phyloP scores from a whole-genome alignment of 2,888 invertebrate genomes.

The Cantharis rustica region DNA sequence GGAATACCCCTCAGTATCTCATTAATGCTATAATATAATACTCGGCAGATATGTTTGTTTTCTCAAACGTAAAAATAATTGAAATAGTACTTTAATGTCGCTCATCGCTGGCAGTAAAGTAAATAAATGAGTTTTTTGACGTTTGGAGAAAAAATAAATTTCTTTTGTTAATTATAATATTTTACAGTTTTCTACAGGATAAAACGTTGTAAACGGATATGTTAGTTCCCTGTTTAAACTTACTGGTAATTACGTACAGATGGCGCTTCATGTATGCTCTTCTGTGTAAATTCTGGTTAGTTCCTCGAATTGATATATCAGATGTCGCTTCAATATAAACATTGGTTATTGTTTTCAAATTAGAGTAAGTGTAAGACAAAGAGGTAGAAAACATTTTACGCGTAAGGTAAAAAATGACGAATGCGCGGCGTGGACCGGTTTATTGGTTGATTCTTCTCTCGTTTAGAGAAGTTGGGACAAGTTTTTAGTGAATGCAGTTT shows the following conservation, averaged over 20 bases:
- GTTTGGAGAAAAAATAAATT: too few relatives aligned
- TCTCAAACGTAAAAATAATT: too few relatives aligned
- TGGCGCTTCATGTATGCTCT: not conserved
- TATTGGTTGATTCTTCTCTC: conserved; percentile 52
- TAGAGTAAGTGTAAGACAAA: conserved; percentile 43
- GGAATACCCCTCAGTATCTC: too few relatives aligned
- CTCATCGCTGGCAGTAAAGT: too few relatives aligned
- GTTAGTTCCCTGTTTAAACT: not conserved
- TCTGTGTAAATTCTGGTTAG: not conserved
- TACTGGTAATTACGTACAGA: not conserved
- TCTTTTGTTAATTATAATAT: too few relatives aligned
- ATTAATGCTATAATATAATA: too few relatives aligned
- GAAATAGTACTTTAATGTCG: too few relatives aligned
- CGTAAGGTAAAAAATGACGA: conserved; percentile 50
- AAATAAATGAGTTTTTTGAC: too few relatives aligned
- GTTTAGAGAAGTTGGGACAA: conserved; percentile 53
- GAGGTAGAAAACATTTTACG: conserved; percentile 42
- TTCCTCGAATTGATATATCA: not conserved
- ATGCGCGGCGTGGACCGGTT: conserved; percentile 51
- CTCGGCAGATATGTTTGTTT: too few relatives aligned
- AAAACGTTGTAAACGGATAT: too few relatives aligned
- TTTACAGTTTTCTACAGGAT: too few relatives aligned
- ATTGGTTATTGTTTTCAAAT: conserved; percentile 20
- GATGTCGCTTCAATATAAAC: conserved; percentile 11
- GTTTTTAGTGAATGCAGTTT: conserved; percentile 54